Percentiles rank a stretch among this genome's conserved stretches.
These are phyloP conservation scores for Proteles cristata DNA, from an alignment of 2,113 vertebrate genomes.

Conservation along the genomic window DNA sequence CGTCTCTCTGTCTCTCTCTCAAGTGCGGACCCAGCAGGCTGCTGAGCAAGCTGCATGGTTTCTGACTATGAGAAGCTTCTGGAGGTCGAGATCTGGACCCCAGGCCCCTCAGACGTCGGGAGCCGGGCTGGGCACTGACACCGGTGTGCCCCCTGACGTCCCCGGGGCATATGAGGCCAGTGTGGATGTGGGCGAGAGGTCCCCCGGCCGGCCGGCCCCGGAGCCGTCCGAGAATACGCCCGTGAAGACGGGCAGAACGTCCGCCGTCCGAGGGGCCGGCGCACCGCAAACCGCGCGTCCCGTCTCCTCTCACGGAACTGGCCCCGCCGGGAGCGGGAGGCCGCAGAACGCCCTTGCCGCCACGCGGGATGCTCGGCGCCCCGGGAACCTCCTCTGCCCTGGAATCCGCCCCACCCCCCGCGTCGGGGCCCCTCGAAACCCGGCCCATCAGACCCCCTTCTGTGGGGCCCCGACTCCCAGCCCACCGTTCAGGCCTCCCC, in stretches of 20 bases:
- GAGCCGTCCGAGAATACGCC: not conserved
- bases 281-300: not conserved
- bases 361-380: not conserved
- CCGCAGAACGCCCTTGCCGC: not conserved
- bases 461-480: fast-evolving
- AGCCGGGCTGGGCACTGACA: not conserved
- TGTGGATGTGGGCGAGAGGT: not conserved
- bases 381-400: not conserved
- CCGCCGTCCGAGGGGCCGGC: fast-evolving
- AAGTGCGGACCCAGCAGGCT: not conserved
- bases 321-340: not conserved
- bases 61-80: fast-evolving
- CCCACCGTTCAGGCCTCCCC: not conserved
- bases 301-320: not conserved
- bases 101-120: not conserved
- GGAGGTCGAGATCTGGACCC: not conserved
- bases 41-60: fast-evolving
- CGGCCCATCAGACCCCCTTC: not conserved
- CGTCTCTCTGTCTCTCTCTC: not conserved
- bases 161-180: fast-evolving
- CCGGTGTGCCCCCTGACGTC: fast-evolving
- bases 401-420: not conserved
- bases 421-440: not conserved
- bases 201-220: not conserved
- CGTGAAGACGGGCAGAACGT: not conserved